These are phyloP conservation scores for Bubo blakistoni DNA, from an alignment of 2,113 vertebrate species.

Conservation along the genomic window DNA sequence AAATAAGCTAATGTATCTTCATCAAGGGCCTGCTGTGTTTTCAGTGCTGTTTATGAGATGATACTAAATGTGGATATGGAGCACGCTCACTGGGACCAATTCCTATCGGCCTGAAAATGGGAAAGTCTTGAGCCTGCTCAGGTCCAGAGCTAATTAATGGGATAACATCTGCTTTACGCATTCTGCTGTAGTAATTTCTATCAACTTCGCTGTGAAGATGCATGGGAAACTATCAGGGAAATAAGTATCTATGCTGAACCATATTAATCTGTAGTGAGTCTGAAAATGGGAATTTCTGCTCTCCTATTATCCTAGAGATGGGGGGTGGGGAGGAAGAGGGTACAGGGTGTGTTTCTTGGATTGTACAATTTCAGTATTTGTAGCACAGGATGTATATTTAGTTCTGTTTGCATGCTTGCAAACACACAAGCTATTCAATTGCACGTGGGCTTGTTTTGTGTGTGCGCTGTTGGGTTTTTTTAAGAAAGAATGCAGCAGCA, in stretches of 20 bases:
- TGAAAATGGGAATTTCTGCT: conserved; percentile 53
- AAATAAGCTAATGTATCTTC: conserved; percentile 81
- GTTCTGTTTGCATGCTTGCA: not conserved
- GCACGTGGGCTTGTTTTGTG: not conserved
- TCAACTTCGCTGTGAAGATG: conserved; percentile 73
- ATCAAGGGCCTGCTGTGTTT: conserved; percentile 80
- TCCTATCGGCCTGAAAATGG: conserved; percentile 80
- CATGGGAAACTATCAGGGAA: conserved; percentile 72
- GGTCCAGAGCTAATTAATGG: conserved; percentile 85
- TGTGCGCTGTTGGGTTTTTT: not conserved
- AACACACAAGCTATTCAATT: not conserved
- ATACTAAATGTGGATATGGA: conserved; percentile 82
- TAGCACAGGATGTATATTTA: not conserved
- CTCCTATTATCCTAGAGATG: conserved; percentile 24
- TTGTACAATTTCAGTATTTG: not conserved
- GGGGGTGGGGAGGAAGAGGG: not conserved
- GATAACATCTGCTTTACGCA: conserved; percentile 82
- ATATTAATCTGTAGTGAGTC: conserved; percentile 61
- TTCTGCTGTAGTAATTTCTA: conserved; percentile 74
- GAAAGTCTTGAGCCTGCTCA: conserved; percentile 73
- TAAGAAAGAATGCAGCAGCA: not conserved
- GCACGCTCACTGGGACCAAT: conserved; percentile 82
- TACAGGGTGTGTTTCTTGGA: not conserved
- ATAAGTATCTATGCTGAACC: conserved; percentile 70
- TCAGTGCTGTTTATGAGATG: conserved; percentile 81